Percentiles rank a stretch among this genome's conserved stretches.
Conservation (phyloP, 2,113 vertebrate species). For the Anguilla rostrata region DNA sequence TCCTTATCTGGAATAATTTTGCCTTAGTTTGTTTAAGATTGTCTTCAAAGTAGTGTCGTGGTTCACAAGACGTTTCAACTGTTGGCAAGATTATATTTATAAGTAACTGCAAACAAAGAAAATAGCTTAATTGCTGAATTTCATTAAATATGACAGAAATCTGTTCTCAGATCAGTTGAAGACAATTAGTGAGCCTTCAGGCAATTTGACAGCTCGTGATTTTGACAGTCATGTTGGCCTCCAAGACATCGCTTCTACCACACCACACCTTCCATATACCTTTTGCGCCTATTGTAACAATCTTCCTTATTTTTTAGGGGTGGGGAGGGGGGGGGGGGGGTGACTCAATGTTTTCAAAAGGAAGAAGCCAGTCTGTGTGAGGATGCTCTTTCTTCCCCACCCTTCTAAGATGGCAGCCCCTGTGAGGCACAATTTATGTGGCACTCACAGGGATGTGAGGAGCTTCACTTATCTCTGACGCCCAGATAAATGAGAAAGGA, state of each 20-base stretch:
- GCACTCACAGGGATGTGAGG: constrained; percentile 48
- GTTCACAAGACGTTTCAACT: neutral
- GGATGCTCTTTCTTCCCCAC: neutral
- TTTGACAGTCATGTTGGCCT: neutral
- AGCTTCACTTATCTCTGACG: constrained; percentile 63
- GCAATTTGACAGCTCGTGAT: neutral
- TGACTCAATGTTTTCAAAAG: constrained; percentile 4
- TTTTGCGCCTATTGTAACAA: neutral
- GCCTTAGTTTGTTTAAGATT: too few species aligned
- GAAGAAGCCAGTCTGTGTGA: neutral
- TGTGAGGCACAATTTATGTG: constrained; percentile 60
- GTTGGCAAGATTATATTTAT: neutral
- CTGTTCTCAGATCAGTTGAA: too few species aligned
- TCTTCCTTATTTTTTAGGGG: neutral
- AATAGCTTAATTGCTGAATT: too few species aligned
- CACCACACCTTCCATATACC: neutral
- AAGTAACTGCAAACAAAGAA: too few species aligned
- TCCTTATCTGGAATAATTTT: neutral
- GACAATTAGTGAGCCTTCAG: neutral
- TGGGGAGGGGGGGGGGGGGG: too few species aligned
- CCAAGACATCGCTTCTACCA: neutral
- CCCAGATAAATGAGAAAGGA: constrained; percentile 62
- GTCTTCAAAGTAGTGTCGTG: neutral
- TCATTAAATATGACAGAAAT: neutral
- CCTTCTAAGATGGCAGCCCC: constrained; percentile 36